Base-by-base conservation (phyloP, 2,888 invertebrate species). In the Scrobipalpa atriplicella region DNA sequence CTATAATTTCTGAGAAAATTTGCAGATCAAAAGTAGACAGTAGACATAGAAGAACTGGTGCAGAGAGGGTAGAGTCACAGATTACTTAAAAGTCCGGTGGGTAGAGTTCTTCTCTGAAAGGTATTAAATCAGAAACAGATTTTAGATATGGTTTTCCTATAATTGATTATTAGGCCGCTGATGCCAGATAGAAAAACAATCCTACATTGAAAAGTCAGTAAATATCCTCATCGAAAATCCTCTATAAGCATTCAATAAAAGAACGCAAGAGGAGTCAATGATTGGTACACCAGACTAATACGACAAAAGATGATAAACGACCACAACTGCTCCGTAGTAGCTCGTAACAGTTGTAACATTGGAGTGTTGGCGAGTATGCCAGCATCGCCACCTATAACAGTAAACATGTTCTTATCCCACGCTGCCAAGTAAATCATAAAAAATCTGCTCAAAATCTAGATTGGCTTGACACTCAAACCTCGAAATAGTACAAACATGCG, bases 391-490 rank as follows among this genome's bases (percentile, higher is more conserved):
- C 71, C 75, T 78, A 76, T 78, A n/a, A 58, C 74, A 74, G 82
- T 81, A 80, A 84, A 82, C 79, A 82, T 74, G 82, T 78, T 79
- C 77, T 75, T 77, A 80, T 79, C 76, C 69, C 67, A 78, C 75
- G 77, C 77, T 84, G 86, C 80, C 83, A 83, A 77, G 80, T 80
- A 77, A 77, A 81, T 74, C 73, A 78, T 74, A 64, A 68, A 36
- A 29, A 66, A 67, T 70, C 36, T 68, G 60, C 64, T 68, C 52
- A 66, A 47, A 67, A 65, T 76, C 69, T 66, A 70, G 69, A 75
- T 73, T 70, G 72, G 68, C 69, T 73, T 66, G 43, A 52, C 36
- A 63, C 38, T 47, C 61, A 29, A 10, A 58, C 13, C 19, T 19
- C 8, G 3, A 16, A 61, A 41, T 19, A 41, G 41, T 41, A 41